These are phyloP conservation scores for Girardinichthys multiradiatus DNA, from an alignment of 2,113 vertebrate genomes.

Conservation along the genomic window DNA sequence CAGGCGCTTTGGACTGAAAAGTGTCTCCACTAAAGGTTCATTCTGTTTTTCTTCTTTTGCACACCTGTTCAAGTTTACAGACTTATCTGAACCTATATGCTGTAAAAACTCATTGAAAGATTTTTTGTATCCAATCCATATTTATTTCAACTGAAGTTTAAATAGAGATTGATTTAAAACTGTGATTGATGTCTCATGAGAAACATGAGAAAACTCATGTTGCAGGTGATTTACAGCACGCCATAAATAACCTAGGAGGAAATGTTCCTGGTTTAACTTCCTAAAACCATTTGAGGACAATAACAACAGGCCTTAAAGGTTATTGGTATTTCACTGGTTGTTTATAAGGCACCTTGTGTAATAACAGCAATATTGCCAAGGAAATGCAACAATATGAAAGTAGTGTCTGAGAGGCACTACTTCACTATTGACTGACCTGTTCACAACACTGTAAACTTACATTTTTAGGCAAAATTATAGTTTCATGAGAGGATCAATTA, in stretches of 20 bases:
- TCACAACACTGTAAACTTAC: not conserved
- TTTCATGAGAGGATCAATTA: not conserved
- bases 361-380: not conserved
- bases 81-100: constrained; percentile 14
- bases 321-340: not conserved
- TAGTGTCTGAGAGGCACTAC: not conserved
- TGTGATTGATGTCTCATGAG: not conserved
- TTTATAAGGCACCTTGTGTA: not conserved
- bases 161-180: constrained; percentile 8
- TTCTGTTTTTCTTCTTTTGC: constrained; percentile 35
- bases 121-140: constrained; percentile 19
- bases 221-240: constrained; percentile 9
- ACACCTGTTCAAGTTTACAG: constrained; percentile 15
- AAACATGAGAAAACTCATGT: constrained; percentile 9
- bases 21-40: constrained; percentile 16
- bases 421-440: not conserved
- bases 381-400: not conserved
- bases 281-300: not conserved
- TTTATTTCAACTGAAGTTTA: constrained; percentile 20
- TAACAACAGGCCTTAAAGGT: not conserved
- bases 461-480: not conserved
- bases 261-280: not conserved
- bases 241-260: not conserved
- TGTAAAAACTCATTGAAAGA: constrained; percentile 21
- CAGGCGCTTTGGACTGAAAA: constrained; percentile 29